Conservation (phyloP, 2,113 vertebrate species). For the Limnothrissa miodon region DNA sequence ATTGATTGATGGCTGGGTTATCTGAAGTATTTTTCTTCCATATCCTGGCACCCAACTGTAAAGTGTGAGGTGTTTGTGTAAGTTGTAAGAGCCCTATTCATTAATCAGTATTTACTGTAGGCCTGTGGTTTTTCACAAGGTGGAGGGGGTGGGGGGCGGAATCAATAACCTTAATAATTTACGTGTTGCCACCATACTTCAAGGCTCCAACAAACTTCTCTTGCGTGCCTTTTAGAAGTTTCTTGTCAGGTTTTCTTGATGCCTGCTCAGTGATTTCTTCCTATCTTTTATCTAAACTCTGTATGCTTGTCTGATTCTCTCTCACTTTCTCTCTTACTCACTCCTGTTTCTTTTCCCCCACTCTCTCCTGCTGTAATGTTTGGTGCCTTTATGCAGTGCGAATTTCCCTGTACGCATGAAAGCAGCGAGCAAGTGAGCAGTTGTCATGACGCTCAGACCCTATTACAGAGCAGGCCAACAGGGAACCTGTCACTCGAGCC, state of each 20-base stretch:
- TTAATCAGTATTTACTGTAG: not conserved
- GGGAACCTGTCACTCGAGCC: constrained; percentile 27
- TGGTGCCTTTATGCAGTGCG: not conserved
- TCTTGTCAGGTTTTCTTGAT: not conserved
- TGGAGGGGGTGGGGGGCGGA: too few species aligned
- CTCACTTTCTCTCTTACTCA: not conserved
- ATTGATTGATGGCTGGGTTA: not conserved
- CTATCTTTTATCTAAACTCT: not conserved
- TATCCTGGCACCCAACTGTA: not conserved
- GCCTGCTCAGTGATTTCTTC: not conserved
- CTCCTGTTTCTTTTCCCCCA: not conserved
- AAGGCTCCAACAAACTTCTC: not conserved
- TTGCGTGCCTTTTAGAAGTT: not conserved
- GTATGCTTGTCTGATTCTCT: not conserved
- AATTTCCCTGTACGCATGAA: constrained; percentile 18
- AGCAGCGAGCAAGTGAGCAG: constrained; percentile 18
- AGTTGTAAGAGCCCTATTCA: not conserved
- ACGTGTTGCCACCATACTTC: not conserved
- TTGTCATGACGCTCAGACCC: constrained; percentile 34
- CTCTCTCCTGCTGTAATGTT: not conserved
- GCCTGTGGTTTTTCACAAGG: not conserved
- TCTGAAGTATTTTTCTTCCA: not conserved
- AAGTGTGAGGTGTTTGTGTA: not conserved
- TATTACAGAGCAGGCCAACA: constrained; percentile 26
- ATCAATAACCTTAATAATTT: not conserved